Evolutionary conservation across 2,888 invertebrate species (phyloP).

Genomic region (Acrobasis suavella): DNA sequence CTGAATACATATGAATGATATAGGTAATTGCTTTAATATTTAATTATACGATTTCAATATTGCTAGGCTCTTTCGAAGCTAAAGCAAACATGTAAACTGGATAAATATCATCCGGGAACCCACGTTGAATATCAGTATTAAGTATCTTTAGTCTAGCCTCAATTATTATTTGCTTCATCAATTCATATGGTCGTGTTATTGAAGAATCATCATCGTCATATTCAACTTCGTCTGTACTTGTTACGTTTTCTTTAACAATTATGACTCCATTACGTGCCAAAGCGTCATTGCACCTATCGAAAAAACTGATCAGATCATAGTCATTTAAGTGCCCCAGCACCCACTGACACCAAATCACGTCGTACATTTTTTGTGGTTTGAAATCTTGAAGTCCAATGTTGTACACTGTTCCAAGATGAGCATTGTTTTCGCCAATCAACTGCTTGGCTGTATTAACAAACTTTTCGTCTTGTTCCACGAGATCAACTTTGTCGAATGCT

Average conservation of each 20-base stretch:
- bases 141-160: slow-evolving; percentile 87
- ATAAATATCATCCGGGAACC: slow-evolving; percentile 94
- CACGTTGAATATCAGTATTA: slow-evolving; percentile 86
- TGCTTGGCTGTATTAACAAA: slow-evolving; percentile 90
- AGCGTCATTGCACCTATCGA: slow-evolving; percentile 82
- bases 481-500: slow-evolving; percentile 91
- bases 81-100: slow-evolving; percentile 94
- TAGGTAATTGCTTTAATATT: background rate
- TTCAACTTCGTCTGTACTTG: slow-evolving; percentile 84
- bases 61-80: slow-evolving; percentile 55
- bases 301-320: slow-evolving; percentile 89
- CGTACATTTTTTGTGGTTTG: slow-evolving; percentile 89
- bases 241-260: slow-evolving; percentile 87
- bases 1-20: background rate
- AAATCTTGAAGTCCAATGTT: slow-evolving; percentile 92
- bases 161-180: slow-evolving; percentile 85
- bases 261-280: slow-evolving; percentile 57
- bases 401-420: slow-evolving; percentile 86
- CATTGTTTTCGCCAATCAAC: slow-evolving; percentile 59
- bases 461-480: slow-evolving; percentile 94
- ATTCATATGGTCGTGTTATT: slow-evolving; percentile 89
- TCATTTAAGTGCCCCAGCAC: slow-evolving; percentile 94
- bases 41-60: slow-evolving; percentile 10
- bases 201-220: slow-evolving; percentile 94
- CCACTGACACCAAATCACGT: slow-evolving; percentile 99